Percentiles rank a stretch among this genome's conserved stretches.
phyloP scores from a whole-genome alignment of 2,888 invertebrate species.

The Rhabditoides inermis region DNA sequence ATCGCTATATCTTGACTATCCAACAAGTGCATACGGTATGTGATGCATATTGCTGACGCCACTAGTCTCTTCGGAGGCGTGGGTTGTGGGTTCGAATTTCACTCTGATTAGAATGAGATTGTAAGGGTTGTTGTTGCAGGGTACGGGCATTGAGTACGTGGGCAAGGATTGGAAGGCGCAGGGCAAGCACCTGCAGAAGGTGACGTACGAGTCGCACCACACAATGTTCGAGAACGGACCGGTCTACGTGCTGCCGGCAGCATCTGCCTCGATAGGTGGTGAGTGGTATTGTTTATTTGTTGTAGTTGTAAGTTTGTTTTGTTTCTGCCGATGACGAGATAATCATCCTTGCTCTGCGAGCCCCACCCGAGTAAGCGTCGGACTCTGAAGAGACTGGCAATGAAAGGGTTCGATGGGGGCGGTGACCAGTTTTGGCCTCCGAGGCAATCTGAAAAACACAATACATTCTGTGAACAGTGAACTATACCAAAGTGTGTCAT shows the following conservation, averaged over 20 bases:
- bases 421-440: conserved; percentile 1
- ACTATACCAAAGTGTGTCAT: too few species aligned
- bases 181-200: conserved; percentile 10
- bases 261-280: neutral
- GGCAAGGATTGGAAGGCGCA: conserved; percentile 20
- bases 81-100: too few species aligned
- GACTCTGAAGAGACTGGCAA: conserved; percentile 1
- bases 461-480: too few species aligned
- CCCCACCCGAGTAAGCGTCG: neutral
- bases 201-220: neutral
- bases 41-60: too few species aligned
- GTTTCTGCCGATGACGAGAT: conserved; percentile 1
- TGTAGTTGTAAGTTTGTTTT: neutral
- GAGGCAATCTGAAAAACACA: too few species aligned
- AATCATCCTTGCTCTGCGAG: conserved; percentile 7
- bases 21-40: too few species aligned
- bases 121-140: too few species aligned
- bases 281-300: neutral
- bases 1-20: too few species aligned
- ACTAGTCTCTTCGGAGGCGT: too few species aligned
- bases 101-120: too few species aligned
- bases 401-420: neutral
- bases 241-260: neutral
- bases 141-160: conserved; percentile 19
- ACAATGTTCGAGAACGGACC: neutral